Evolutionary conservation across 2,797 vertebrate species (phyloP).

Genomic region (Columba guinea): DNA sequence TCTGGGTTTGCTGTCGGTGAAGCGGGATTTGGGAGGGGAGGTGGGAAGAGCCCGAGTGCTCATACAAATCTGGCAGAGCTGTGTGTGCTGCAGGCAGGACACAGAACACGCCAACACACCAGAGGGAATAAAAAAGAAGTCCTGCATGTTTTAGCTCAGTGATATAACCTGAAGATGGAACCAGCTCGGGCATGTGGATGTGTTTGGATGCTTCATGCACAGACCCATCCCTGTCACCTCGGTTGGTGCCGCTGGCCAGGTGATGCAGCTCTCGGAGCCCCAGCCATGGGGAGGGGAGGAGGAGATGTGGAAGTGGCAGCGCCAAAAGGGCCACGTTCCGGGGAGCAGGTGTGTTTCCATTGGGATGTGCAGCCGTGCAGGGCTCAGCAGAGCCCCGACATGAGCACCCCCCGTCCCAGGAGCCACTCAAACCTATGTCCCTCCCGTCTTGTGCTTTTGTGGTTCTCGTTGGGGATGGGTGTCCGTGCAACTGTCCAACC

Average conservation of each 20-base stretch:
- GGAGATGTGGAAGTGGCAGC: neutral
- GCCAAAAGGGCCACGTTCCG: no score
- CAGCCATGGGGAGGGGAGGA: neutral
- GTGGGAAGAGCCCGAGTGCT: neutral
- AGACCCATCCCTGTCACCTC: neutral
- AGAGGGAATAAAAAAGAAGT: neutral
- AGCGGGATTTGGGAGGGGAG: neutral
- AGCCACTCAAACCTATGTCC: neutral
- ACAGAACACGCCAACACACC: neutral
- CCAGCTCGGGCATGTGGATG: neutral
- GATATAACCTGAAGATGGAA: neutral
- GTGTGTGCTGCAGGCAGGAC: fast-evolving
- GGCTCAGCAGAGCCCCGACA: fast-evolving
- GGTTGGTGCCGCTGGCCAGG: no score
- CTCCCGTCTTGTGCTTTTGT: fast-evolving
- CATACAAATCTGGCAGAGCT: neutral
- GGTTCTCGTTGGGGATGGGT: neutral
- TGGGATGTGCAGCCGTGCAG: fast-evolving
- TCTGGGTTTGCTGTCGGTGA: neutral
- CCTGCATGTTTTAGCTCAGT: neutral
- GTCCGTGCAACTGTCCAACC: fast-evolving
- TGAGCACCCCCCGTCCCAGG: fast-evolving
- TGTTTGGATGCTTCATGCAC: neutral
- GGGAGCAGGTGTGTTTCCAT: neutral
- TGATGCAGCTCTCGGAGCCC: no score